Conservation (phyloP, 1,140 invertebrate genomes). For the Plectrocnemia conspersa region DNA sequence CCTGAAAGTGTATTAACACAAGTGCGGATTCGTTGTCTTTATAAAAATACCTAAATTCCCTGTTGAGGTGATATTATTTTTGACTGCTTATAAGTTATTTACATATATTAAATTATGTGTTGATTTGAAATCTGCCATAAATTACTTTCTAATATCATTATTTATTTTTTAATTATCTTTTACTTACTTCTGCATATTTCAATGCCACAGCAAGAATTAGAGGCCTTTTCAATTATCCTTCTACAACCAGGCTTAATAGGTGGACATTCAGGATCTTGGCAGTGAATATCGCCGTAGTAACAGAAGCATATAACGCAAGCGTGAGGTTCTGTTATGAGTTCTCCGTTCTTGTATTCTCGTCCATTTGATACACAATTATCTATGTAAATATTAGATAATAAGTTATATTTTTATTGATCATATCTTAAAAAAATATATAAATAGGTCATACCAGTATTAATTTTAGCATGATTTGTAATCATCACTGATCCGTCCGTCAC, state of each 20-base stretch:
- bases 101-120: too few species aligned
- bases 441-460: constrained; percentile 22
- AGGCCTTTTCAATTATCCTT: constrained; percentile 40
- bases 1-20: too few species aligned
- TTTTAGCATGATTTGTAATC: constrained; percentile 29
- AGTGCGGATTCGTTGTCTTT: too few species aligned
- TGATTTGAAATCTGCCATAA: too few species aligned
- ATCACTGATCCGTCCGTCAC: constrained; percentile 28
- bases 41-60: too few species aligned
- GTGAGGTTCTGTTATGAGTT: constrained; percentile 46
- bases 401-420: background rate
- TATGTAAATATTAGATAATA: constrained; percentile 34
- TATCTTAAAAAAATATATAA: background rate
- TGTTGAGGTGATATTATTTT: too few species aligned
- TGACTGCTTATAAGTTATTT: too few species aligned
- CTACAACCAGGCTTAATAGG: constrained; percentile 45
- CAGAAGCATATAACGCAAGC: constrained; percentile 53
- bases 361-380: constrained; percentile 46
- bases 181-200: constrained; percentile 50
- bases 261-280: constrained; percentile 53
- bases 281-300: constrained; percentile 54
- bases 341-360: constrained; percentile 49
- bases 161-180: background rate
- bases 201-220: constrained; percentile 48
- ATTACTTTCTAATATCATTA: background rate